Evolutionary conservation across 2,113 vertebrate genomes (phyloP).

Genomic region (Apteryx mantelli): DNA sequence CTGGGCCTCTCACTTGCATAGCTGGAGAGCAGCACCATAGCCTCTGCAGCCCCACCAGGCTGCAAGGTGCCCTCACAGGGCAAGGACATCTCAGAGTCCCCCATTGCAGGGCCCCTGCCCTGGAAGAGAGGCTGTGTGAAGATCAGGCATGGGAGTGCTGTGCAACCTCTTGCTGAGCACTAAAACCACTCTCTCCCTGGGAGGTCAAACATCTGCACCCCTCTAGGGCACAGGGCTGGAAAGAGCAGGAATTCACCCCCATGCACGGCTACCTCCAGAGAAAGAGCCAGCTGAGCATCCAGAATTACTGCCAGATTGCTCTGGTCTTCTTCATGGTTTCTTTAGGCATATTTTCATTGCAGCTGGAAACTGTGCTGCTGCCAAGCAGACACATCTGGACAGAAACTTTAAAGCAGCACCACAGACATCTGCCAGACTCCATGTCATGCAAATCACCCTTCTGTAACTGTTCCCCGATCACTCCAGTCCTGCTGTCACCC

Average conservation of each 20-base stretch:
- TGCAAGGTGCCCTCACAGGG: rapidly evolving
- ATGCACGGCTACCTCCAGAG: not conserved
- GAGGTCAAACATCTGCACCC: not conserved
- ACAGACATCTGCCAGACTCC: not conserved
- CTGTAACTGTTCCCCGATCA: not conserved
- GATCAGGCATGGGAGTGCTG: not conserved
- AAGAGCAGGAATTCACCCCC: not conserved
- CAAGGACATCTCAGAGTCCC: too few species aligned
- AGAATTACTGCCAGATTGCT: not conserved
- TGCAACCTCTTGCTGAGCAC: not conserved
- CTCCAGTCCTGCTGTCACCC: not conserved
- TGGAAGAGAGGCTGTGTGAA: not conserved
- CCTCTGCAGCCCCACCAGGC: not conserved
- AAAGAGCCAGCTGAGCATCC: not conserved
- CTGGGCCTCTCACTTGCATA: not conserved
- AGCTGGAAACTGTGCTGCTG: not conserved
- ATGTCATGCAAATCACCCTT: not conserved
- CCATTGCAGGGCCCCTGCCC: too few species aligned
- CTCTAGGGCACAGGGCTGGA: not conserved
- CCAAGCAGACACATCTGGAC: not conserved
- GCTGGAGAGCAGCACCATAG: not conserved
- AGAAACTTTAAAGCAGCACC: not conserved
- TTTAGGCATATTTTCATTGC: not conserved
- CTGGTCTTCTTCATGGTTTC: not conserved
- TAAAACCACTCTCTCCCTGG: not conserved